Conservation (phyloP, 2,797 vertebrate species). For the Acropternis orthonyx region DNA sequence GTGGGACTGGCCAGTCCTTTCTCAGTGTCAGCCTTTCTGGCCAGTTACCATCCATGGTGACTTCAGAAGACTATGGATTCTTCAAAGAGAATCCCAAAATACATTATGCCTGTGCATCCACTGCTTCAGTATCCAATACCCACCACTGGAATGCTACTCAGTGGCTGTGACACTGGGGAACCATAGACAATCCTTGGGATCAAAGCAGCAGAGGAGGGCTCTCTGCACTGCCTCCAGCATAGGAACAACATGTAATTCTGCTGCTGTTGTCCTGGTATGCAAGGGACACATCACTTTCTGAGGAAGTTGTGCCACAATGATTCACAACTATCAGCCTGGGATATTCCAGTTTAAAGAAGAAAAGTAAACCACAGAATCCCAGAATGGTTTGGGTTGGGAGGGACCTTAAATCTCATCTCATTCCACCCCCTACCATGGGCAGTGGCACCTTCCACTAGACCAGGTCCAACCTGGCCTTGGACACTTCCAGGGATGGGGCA, state of each 20-base stretch:
- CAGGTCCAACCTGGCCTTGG: not conserved
- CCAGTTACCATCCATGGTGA: not conserved
- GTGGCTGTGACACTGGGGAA: not conserved
- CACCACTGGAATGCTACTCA: not conserved
- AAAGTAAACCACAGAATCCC: not conserved
- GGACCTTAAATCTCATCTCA: not conserved
- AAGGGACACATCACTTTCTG: not conserved
- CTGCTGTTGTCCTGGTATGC: not conserved
- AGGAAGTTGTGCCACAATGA: not conserved
- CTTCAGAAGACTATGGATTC: not conserved
- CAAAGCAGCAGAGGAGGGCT: not conserved
- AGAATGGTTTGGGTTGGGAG: not conserved
- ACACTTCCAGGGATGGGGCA: not conserved
- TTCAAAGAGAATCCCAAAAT: not conserved
- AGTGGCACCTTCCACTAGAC: not conserved
- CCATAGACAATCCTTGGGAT: not conserved
- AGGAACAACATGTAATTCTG: not conserved
- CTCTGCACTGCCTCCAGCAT: not conserved
- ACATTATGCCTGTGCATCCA: not conserved
- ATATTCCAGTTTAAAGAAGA: not conserved
- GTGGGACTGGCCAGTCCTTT: not conserved
- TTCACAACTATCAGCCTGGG: not conserved
- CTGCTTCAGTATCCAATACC: fast-evolving
- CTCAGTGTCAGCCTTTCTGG: not conserved
- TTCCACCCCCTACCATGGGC: not conserved